Base-by-base conservation (phyloP, 2,888 invertebrate species). In the Hydraecia micacea region DNA sequence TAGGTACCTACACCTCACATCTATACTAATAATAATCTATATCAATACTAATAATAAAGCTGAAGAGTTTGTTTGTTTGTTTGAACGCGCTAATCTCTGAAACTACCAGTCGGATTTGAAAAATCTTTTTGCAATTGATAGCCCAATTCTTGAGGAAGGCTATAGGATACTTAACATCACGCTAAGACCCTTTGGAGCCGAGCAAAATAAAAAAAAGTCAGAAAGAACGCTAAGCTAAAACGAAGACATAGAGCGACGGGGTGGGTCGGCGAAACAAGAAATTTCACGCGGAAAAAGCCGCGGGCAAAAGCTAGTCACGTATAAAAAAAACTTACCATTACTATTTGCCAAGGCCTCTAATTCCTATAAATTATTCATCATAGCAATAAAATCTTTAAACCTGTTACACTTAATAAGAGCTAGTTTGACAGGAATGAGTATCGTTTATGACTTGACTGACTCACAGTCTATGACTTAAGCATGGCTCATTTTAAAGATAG, bases 331-430 rank as follows among this genome's bases (percentile, higher is more conserved):
- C 8, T 18, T 62, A 21, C 2, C 11, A 28, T 28, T 68, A 32
- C 1, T 32, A 15, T 25, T 36, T 21, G 6, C 9, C 15, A 25
- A 55, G 39, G 28, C 3, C 25, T 18, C 46, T 46, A 55, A 32
- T 62, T 58, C 18, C 42, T 8, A 66, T 36, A 8, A 66, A 66
- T 73, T 3, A 73, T 67, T 42, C 32, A 69, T 15, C 13, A 46
- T 58, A 63, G 36, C 63, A 46, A 75, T 72, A 9, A 36, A 49
- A 52, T 55, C 21, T 18, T 18, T 52, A 42, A 39, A 75, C 15
- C 6, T 36, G 52, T 5, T 15, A 83, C 49, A 84, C 75, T n/a
- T 86, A 84, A 75, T 84, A 39, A 2, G 46, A 3, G 39, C 74
- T 21, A 49, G 60, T 66, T 1, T 42, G 86, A 62, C 68, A 65